Base-by-base conservation (phyloP, 2,888 invertebrate genomes). In the Mycalesis mineus region DNA sequence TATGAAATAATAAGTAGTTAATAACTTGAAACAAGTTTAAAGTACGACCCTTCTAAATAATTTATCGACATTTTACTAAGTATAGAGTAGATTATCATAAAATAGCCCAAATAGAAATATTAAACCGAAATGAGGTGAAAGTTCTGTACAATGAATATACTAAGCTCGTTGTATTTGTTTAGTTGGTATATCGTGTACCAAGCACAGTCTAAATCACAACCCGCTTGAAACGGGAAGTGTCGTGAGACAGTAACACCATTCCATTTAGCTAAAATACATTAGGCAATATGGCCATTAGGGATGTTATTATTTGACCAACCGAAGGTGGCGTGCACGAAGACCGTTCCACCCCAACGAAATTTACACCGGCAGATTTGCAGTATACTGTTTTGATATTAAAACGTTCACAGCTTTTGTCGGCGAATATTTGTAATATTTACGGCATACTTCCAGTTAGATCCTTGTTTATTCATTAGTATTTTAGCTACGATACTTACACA, bases 281-380 rank as follows among this genome's bases (percentile, higher is more conserved):
- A 87, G 78, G 82, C 84, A 82, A 84, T 84, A 87, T 86, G 80
- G 80, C 82, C 82, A 86, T 86, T 85, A 82, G 77, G 52, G 72
- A 74, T 72, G 76, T 83, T 83, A 86, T 82, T 88, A 87, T 87
- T 87, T 87, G 87, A 87, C 86, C 85, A 82, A 71, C 70, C 76
- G 70, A 80, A 82, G 81, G 82, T 88, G 76, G 88, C 88, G 88
- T 88, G 88, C 79, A 67, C 72, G 74, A 70, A 71, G 74, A 76
- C 80, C 77, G 77, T 88, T 88, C 78, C 73, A 70, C 81, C 74
- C 70, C 75, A 69, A 64, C 68, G 74, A 84, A 86, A 88, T 88
- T 87, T 85, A 86, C 85, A 82, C 80, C 74, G 70, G 75, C 75
- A 78, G 82, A 84, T 82, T 75, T 75, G 74, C 72, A 77, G 70